These are phyloP conservation scores for Oncopeltus fasciatus DNA, from an alignment of 1,140 invertebrate species.

Conservation along the genomic window DNA sequence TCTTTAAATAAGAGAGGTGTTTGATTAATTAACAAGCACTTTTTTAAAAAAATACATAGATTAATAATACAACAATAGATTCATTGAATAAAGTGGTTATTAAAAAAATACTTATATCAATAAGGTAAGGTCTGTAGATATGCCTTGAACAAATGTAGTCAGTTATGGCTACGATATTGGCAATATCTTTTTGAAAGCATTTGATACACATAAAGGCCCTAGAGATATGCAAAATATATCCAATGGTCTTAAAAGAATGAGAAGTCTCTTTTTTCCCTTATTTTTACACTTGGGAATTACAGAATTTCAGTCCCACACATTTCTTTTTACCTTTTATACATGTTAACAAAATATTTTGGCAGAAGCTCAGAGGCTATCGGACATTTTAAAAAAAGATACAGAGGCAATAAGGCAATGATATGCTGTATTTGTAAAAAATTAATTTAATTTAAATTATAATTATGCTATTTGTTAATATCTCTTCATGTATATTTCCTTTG, in stretches of 20 bases:
- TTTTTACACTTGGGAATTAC: neutral
- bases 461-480: too few relatives aligned
- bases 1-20: too few relatives aligned
- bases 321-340: constrained; percentile 8
- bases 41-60: too few relatives aligned
- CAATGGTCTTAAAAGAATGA: constrained; percentile 13
- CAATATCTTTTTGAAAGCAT: neutral
- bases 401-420: constrained; percentile 19
- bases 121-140: neutral
- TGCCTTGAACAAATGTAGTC: neutral
- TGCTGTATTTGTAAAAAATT: too few relatives aligned
- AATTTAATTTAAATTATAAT: too few relatives aligned
- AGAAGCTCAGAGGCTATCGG: constrained; percentile 3
- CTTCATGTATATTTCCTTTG: too few relatives aligned
- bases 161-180: neutral
- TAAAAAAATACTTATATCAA: neutral
- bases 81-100: too few relatives aligned
- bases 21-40: too few relatives aligned
- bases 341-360: constrained; percentile 8
- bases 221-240: constrained; percentile 17
- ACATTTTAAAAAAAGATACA: neutral
- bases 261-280: neutral
- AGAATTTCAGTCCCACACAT: constrained; percentile 7
- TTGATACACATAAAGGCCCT: constrained; percentile 13
- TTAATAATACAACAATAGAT: too few relatives aligned